phyloP scores from a whole-genome alignment of 2,113 vertebrate species.

The Mus spicilegus region DNA sequence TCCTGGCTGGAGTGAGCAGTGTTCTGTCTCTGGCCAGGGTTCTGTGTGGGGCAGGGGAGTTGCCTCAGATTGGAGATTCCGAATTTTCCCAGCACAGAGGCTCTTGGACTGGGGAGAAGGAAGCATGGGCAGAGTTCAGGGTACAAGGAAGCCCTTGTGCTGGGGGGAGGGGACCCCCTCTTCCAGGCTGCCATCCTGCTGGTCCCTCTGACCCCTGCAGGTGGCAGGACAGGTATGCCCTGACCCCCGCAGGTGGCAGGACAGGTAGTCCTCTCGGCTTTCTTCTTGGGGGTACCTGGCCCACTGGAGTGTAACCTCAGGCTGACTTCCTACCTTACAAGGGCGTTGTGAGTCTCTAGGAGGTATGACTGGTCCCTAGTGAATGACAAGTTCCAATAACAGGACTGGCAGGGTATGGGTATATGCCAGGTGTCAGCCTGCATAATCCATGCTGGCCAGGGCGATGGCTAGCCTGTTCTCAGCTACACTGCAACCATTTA shows the following conservation, averaged over 20 bases:
- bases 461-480: not conserved
- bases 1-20: not conserved
- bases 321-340: not conserved
- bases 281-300: not conserved
- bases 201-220: not conserved
- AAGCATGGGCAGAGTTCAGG: too few relatives aligned
- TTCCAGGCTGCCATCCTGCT: not conserved
- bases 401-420: not conserved
- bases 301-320: not conserved
- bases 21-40: not conserved
- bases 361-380: not conserved
- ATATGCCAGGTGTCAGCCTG: too few relatives aligned
- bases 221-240: not conserved
- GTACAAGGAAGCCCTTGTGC: not conserved
- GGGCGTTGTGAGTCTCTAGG: accelerated
- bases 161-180: not conserved
- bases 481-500: not conserved
- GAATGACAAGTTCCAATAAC: not conserved
- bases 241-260: not conserved
- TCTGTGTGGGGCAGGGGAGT: not conserved
- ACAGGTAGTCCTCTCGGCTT: not conserved
- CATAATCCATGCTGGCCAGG: not conserved
- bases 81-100: too few relatives aligned
- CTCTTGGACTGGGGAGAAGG: not conserved
- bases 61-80: not conserved